Evolutionary conservation across 2,888 invertebrate genomes (phyloP).

Genomic region (Embidobia sp.): DNA sequence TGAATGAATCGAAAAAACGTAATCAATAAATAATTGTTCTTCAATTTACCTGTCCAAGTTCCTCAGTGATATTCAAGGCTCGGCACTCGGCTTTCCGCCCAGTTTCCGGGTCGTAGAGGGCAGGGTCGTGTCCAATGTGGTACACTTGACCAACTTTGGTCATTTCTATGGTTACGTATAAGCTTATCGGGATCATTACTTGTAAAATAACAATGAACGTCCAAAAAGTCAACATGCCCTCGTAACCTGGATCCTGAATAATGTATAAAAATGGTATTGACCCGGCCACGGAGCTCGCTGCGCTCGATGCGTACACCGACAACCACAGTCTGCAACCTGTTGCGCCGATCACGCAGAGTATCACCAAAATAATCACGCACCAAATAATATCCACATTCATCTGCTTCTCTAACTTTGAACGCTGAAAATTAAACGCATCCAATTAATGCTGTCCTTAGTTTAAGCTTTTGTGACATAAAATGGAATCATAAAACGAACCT

Average conservation of each 20-base stretch:
- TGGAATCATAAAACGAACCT: no score
- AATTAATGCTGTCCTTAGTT: no score
- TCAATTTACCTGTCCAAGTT: conserved; percentile 95
- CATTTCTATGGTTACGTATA: conserved; percentile 98
- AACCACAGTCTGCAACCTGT: conserved; percentile 95
- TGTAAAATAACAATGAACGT: conserved; percentile 97
- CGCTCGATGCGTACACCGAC: conserved; percentile 82
- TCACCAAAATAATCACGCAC: conserved; percentile 95
- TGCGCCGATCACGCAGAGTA: conserved; percentile 95
- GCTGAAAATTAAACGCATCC: conserved; percentile 82
- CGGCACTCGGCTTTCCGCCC: conserved; percentile 94
- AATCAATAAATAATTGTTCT: no score
- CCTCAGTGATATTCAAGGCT: conserved; percentile 98
- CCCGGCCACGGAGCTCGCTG: conserved; percentile 43
- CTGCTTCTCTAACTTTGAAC: conserved; percentile 94
- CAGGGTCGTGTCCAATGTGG: conserved; percentile 95
- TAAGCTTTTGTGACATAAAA: no score
- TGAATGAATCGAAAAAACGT: no score
- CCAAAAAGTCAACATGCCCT: conserved; percentile 95
- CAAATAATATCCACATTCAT: conserved; percentile 98
- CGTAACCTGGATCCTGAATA: conserved; percentile 85
- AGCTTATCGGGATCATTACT: conserved; percentile 97
- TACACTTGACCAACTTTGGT: conserved; percentile 97
- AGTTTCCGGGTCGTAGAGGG: conserved; percentile 91
- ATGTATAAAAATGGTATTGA: conserved; percentile 87